These are phyloP conservation scores for Corythaeola cristata DNA, from an alignment of 2,113 vertebrate species.

Conservation along the genomic window DNA sequence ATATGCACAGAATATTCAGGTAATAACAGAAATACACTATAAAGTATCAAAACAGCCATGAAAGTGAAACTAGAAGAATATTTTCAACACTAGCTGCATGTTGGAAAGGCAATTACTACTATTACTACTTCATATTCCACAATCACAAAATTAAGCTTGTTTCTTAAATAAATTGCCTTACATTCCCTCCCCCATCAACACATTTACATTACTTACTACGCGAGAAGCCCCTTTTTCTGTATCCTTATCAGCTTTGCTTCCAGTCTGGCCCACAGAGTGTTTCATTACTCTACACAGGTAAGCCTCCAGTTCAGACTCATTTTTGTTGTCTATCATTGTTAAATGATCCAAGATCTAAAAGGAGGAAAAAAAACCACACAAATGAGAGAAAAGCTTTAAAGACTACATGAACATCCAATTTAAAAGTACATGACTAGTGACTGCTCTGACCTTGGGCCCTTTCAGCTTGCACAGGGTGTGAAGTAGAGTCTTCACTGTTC, in stretches of 20 bases:
- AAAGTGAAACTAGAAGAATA: not conserved
- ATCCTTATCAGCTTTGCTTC: conserved; percentile 87
- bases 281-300: conserved; percentile 91
- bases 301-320: conserved; percentile 94
- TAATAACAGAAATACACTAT: not conserved
- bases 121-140: not conserved
- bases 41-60: not conserved
- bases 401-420: not conserved
- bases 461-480: conserved; percentile 94
- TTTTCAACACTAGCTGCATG: not conserved
- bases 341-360: conserved; percentile 93
- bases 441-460: conserved; percentile 86
- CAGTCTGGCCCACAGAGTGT: conserved; percentile 84
- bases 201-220: conserved; percentile 74
- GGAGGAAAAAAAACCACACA: not conserved
- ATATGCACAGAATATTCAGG: not conserved
- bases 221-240: conserved; percentile 88
- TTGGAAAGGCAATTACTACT: not conserved
- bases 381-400: not conserved
- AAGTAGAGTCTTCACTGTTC: conserved; percentile 93
- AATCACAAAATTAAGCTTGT: not conserved
- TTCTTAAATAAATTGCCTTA: not conserved
- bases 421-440: not conserved
- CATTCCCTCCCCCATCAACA: not conserved
- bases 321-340: conserved; percentile 97